A percentile compares a stretch with the other conserved stretches of the same genome.
phyloP scores from a whole-genome alignment of 2,113 vertebrate genomes.

The Monarcha castaneiventris region DNA sequence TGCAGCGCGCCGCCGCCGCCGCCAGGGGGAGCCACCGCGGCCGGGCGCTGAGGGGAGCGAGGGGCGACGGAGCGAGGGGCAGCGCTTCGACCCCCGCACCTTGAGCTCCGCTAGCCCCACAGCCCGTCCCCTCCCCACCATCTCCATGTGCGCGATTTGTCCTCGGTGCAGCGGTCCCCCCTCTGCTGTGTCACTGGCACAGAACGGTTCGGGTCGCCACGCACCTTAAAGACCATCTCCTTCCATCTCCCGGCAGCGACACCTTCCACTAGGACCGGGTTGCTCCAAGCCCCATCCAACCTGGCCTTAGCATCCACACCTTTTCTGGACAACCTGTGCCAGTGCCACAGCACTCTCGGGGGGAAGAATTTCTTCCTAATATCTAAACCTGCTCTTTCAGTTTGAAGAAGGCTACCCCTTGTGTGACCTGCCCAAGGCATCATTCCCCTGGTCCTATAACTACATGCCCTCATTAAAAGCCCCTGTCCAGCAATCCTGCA shows the following conservation, averaged over 20 bases:
- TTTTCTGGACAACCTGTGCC: background rate
- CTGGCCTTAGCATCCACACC: too few relatives aligned
- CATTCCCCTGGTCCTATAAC: too few relatives aligned
- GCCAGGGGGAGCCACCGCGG: too few relatives aligned
- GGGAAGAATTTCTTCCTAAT: background rate
- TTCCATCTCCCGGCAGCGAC: background rate
- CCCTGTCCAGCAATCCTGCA: background rate
- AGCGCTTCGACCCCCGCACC: too few relatives aligned
- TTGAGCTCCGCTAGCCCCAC: too few relatives aligned
- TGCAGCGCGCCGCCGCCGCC: too few relatives aligned
- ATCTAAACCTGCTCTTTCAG: background rate
- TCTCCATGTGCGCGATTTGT: rapidly evolving
- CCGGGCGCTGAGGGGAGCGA: too few relatives aligned
- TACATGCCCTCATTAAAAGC: too few relatives aligned
- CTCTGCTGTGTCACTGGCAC: background rate
- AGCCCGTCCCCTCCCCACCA: background rate
- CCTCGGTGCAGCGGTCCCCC: background rate
- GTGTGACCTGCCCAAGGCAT: background rate
- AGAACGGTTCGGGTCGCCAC: rapidly evolving
- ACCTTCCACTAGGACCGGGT: too few relatives aligned
- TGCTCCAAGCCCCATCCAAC: background rate
- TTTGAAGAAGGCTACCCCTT: background rate
- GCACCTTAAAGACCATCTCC: rapidly evolving
- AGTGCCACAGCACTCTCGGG: too few relatives aligned
- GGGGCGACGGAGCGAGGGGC: background rate